Evolutionary conservation across 2,113 vertebrate species (phyloP).

Genomic region (Cyrtonyx montezumae): DNA sequence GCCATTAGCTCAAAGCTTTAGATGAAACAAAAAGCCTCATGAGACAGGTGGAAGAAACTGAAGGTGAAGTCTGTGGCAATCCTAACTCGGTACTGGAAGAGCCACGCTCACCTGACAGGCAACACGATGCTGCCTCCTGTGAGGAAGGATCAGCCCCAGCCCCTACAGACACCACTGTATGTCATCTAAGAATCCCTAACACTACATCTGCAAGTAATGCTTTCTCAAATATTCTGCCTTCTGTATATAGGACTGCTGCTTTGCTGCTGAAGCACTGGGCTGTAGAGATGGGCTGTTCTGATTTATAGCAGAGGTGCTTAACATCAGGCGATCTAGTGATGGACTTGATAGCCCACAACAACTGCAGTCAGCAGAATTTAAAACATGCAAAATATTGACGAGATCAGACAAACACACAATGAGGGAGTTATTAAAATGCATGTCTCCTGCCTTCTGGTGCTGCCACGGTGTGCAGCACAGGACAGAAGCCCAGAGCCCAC

Average conservation of each 20-base stretch:
- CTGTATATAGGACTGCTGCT: not conserved
- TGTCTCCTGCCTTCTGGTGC: constrained; percentile 33
- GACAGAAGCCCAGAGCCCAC: not conserved
- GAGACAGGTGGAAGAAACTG: not conserved
- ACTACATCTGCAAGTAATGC: not conserved
- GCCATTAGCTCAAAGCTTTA: constrained; percentile 3
- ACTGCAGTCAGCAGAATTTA: constrained; percentile 39
- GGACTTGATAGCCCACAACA: not conserved
- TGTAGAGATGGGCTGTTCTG: not conserved
- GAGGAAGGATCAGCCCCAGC: not conserved
- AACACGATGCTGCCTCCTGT: not conserved
- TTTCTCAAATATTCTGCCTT: not conserved
- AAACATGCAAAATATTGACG: constrained; percentile 67
- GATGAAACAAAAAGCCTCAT: not conserved
- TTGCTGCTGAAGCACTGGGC: not conserved
- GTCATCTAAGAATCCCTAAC: not conserved
- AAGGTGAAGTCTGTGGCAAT: not conserved
- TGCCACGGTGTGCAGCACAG: not conserved
- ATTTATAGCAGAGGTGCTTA: not conserved
- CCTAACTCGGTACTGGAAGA: not conserved
- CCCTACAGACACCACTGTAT: not conserved
- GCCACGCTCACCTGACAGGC: not conserved
- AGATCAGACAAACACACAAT: constrained; percentile 61
- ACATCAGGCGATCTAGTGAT: constrained; percentile 51
- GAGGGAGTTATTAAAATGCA: constrained; percentile 64